Evolutionary conservation across 2,113 vertebrate genomes (phyloP), one percentile per base, ranked within the genome.

Genomic region (Eubucco bourcierii): DNA sequence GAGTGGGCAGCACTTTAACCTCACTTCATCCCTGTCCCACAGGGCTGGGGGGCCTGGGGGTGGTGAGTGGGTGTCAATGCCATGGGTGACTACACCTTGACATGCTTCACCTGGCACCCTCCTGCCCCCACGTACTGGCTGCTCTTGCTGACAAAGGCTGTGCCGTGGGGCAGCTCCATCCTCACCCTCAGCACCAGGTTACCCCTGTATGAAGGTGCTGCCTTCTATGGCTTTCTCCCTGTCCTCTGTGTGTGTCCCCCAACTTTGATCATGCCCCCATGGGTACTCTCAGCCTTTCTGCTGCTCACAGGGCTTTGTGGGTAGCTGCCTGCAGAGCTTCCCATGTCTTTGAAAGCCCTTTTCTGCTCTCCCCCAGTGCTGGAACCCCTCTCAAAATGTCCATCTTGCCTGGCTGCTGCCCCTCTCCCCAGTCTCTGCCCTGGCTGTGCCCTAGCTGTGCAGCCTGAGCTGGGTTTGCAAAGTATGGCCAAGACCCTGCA

Each of bases 341-440:
- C 37, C 11, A 0, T 6, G 20, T 33, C 3, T 0, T 59, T 55
- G 58, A 66, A 66, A 67, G 61, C 81, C 27, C 39, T 66, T 53
- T 55, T 44, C 37, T 0, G 2, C 46, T 39, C 6, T 65, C 20
- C 46, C 11, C 21, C 2, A 1, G 7, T 37, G 47, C 66, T 58
- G 31, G 39, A 55, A 44, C 28, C 34, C 19, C 47, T 59, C 3
- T 0, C 2, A 4, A 39, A 47, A 17, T 1, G 2, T 7, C 25
- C 1, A 2, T 24, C 46, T 52, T 7, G 5, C 0, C 8, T 14
- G 25, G 12, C 3, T 21, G 18, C 12, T 17, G 28, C 3, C 1
- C 47, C 39, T 83, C 28, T 58, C 33, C 8, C 58, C 37, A 11
- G 18, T 64, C 53, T 7, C 37, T 31, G 56, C 33, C 63, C 34